A percentile compares a stretch with the other conserved stretches of the same genome.
phyloP scores from a whole-genome alignment of 2,797 vertebrate species.

The Hemibagrus guttatus region DNA sequence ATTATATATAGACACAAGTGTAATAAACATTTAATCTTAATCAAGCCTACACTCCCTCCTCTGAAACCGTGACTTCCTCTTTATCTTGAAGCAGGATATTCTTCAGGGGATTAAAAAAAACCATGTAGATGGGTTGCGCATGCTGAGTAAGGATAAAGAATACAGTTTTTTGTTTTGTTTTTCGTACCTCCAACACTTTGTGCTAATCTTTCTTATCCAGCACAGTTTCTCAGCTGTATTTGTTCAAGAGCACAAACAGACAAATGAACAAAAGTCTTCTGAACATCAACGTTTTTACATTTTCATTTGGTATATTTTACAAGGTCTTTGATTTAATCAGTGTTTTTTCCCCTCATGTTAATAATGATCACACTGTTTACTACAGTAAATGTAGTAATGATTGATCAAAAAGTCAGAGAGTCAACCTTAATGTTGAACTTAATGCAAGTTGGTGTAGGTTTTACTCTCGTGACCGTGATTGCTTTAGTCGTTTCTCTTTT shows the following conservation, averaged over 20 bases:
- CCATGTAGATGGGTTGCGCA: background rate
- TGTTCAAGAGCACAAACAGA: background rate
- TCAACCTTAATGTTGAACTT: background rate
- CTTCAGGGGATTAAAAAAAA: background rate
- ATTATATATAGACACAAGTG: too few species aligned
- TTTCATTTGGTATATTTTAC: background rate
- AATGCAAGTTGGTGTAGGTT: background rate
- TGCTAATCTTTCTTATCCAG: background rate
- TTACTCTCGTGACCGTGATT: background rate
- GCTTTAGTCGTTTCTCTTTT: background rate
- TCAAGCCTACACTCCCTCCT: background rate
- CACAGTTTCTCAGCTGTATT: background rate
- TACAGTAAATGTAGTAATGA: too few species aligned
- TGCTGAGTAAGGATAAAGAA: background rate
- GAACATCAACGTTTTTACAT: background rate
- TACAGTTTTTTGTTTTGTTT: background rate
- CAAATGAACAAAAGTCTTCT: background rate
- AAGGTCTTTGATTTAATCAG: too few species aligned
- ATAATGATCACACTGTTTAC: too few species aligned
- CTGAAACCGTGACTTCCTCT: background rate
- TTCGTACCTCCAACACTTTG: background rate
- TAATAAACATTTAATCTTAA: background rate
- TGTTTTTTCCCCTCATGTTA: too few species aligned
- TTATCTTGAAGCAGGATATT: background rate
- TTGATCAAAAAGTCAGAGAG: background rate